phyloP scores from a whole-genome alignment of 2,888 invertebrate genomes.

The Anoplius nigerrimus region DNA sequence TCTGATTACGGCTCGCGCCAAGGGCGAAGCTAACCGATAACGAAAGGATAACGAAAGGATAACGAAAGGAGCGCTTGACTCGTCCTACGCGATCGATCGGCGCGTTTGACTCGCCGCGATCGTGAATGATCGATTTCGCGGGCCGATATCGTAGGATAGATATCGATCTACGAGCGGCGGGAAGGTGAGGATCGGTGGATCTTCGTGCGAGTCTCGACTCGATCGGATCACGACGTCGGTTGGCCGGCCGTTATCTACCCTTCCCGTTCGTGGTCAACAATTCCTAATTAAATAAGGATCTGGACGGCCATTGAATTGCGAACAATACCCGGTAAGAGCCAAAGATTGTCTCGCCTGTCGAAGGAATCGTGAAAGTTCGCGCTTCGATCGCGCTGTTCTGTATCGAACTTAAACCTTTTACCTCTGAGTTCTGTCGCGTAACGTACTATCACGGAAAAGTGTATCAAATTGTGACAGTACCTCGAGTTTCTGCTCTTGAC shows the following conservation, averaged over 20 bases:
- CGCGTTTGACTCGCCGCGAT: conserved; percentile 30
- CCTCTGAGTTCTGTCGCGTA: too few relatives aligned
- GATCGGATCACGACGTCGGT: conserved; percentile 9
- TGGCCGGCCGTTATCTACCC: conserved; percentile 35
- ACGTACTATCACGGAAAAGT: too few relatives aligned
- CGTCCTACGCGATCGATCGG: conserved; percentile 35
- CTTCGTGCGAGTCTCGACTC: background rate
- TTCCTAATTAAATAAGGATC: conserved; percentile 64
- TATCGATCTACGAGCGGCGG: conserved; percentile 44
- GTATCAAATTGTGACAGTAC: too few relatives aligned
- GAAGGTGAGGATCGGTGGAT: conserved; percentile 5
- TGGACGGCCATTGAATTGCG: conserved; percentile 40
- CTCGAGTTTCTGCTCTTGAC: too few relatives aligned
- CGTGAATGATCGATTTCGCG: conserved; percentile 54
- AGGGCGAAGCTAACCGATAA: conserved; percentile 17
- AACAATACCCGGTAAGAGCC: conserved; percentile 35
- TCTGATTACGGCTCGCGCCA: conserved; percentile 30
- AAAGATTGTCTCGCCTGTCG: too few relatives aligned
- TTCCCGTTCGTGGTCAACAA: conserved; percentile 46
- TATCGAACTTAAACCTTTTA: too few relatives aligned
- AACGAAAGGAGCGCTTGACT: conserved; percentile 19
- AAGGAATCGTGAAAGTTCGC: conserved; percentile 48
- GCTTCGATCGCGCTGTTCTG: conserved; percentile 13
- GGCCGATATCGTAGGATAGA: conserved; percentile 41
- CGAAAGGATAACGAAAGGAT: conserved; percentile 24